phyloP scores from a whole-genome alignment of 64 coral and sea anemone species.

The Montipora efflorescens region DNA sequence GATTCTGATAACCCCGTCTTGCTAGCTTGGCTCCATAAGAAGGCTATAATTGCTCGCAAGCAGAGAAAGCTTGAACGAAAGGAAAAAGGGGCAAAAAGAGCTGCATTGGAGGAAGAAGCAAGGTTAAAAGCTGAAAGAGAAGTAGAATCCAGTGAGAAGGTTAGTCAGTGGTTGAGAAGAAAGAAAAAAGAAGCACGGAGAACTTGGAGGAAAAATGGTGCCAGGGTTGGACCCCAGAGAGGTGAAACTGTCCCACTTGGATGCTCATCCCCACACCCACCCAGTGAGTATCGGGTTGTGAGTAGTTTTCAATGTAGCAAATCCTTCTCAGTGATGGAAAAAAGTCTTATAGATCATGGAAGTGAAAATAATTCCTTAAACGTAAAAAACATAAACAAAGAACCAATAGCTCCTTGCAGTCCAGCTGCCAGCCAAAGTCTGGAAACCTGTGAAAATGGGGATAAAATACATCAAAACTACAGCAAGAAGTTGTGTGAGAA shows the following conservation, averaged over 20 bases:
- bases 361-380: background rate
- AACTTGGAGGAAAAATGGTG: constrained; percentile 19
- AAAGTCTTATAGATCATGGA: background rate
- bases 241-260: background rate
- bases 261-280: constrained; percentile 19
- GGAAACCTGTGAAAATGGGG: background rate
- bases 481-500: background rate
- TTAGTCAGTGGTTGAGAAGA: constrained; percentile 74
- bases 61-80: constrained; percentile 70
- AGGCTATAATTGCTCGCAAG: constrained; percentile 72
- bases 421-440: background rate
- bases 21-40: constrained; percentile 82
- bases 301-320: constrained; percentile 62
- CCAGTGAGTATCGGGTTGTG: constrained; percentile 72
- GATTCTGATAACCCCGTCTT: constrained; percentile 80
- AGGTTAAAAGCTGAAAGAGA: constrained; percentile 62
- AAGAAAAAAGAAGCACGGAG: constrained; percentile 58
- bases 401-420: background rate
- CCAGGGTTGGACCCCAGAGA: constrained; percentile 58
- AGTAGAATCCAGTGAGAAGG: constrained; percentile 64
- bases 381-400: background rate
- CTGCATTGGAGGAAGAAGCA: constrained; percentile 75
- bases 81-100: constrained; percentile 71
- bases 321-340: background rate
- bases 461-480: background rate